These are phyloP conservation scores for Brachyhypopomus occidentalis DNA, from an alignment of 2,113 vertebrate species.

Conservation along the genomic window DNA sequence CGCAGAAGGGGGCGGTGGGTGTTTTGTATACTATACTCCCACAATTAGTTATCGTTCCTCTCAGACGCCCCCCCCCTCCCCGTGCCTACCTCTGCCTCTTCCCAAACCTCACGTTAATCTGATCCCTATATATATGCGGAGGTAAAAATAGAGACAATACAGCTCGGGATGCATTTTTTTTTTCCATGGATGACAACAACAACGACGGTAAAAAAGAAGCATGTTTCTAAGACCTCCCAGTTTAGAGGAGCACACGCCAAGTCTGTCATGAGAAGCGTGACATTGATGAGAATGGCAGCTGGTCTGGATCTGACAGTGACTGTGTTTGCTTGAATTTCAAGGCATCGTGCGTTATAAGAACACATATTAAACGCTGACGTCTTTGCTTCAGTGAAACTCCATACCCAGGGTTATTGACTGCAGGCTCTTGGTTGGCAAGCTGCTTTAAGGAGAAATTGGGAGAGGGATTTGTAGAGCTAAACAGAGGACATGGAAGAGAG, in stretches of 20 bases:
- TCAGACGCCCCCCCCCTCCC: conserved; percentile 29
- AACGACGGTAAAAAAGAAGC: background rate
- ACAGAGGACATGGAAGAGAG: conserved; percentile 11
- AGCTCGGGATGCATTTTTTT: conserved; percentile 47
- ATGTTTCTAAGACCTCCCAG: conserved; percentile 48
- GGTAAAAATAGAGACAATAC: conserved; percentile 23
- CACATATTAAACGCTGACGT: conserved; percentile 34
- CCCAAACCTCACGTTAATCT: conserved; percentile 7
- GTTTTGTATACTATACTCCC: conserved; percentile 57
- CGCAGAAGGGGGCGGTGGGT: conserved; percentile 46
- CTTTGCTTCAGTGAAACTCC: conserved; percentile 5
- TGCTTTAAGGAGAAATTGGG: conserved; percentile 10
- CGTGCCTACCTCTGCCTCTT: background rate
- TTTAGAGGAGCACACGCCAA: conserved; percentile 47
- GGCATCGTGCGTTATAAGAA: conserved; percentile 23
- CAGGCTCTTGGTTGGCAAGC: background rate
- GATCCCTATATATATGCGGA: conserved; percentile 42
- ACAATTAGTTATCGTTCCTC: conserved; percentile 50
- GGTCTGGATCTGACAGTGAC: conserved; percentile 41
- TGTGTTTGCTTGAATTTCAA: conserved; percentile 45
- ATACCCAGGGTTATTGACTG: background rate
- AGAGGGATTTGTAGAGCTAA: conserved; percentile 6
- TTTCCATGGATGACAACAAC: conserved; percentile 32
- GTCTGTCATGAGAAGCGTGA: conserved; percentile 57
- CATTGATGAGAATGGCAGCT: conserved; percentile 48